phyloP scores from a whole-genome alignment of 2,797 vertebrate genomes.

The Liparis tanakae region DNA sequence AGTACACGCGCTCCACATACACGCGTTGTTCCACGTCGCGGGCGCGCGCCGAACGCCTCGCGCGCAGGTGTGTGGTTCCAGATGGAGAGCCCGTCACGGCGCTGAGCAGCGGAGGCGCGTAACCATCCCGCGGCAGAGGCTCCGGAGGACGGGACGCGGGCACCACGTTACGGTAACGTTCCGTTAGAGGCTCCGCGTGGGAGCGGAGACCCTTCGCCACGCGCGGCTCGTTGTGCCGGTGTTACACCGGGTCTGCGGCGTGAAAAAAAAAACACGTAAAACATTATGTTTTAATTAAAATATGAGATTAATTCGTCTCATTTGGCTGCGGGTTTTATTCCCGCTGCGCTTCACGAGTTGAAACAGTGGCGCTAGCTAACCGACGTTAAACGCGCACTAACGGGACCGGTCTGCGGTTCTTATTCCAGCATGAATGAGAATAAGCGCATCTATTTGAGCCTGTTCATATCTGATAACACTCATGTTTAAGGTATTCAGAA shows the following conservation, averaged over 20 bases:
- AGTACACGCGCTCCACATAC: background rate
- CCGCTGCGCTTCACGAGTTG: background rate
- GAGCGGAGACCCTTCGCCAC: too few species aligned
- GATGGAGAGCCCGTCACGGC: conserved; percentile 9
- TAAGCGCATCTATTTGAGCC: background rate
- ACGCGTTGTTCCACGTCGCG: background rate
- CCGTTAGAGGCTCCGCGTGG: background rate
- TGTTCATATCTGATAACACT: background rate
- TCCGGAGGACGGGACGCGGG: background rate
- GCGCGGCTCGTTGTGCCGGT: background rate
- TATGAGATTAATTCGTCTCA: background rate
- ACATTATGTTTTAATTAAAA: too few species aligned
- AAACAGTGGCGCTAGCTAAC: background rate
- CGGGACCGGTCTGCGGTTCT: background rate
- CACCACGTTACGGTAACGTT: conserved; percentile 13
- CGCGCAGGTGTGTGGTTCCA: conserved; percentile 28
- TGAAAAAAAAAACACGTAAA: background rate
- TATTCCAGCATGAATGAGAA: background rate
- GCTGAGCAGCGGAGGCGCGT: background rate
- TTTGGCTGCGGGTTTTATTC: background rate
- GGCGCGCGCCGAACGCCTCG: conserved; percentile 21
- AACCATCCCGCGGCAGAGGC: conserved; percentile 10
- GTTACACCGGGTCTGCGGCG: accelerated
- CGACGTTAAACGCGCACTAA: background rate
- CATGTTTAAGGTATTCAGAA: background rate